Evolutionary conservation across 2,888 invertebrate species (phyloP).

Genomic region (Ischnus inquisitorius): DNA sequence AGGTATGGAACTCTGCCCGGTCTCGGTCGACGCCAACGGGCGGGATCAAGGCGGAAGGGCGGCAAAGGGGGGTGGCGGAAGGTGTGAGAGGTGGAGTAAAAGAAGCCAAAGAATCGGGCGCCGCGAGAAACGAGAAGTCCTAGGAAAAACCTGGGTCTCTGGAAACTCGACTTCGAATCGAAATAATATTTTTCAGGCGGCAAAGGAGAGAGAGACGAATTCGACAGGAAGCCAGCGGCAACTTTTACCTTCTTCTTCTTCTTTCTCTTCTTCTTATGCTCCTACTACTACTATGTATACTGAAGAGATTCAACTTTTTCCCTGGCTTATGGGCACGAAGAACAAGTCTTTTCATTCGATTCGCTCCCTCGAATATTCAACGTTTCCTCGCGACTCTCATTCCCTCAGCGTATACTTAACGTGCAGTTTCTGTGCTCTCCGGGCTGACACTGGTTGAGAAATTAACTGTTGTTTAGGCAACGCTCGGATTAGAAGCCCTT

Average conservation of each 20-base stretch:
- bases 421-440: constrained; percentile 24
- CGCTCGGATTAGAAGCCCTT: constrained; percentile 65
- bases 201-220: constrained; percentile 34
- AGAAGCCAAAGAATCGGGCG: constrained; percentile 54
- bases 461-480: constrained; percentile 67
- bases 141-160: constrained; percentile 40
- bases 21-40: constrained; percentile 17
- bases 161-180: constrained; percentile 61
- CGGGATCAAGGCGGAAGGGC: constrained; percentile 24
- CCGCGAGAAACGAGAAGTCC: constrained; percentile 46
- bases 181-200: constrained; percentile 67
- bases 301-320: constrained; percentile 21
- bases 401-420: not conserved
- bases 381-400: not conserved
- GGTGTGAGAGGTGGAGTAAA: constrained; percentile 11
- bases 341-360: constrained; percentile 16
- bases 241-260: constrained; percentile 51
- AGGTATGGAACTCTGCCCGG: constrained; percentile 67
- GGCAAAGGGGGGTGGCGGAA: not conserved
- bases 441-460: constrained; percentile 45
- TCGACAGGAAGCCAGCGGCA: constrained; percentile 57
- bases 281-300: not conserved
- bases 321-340: not conserved
- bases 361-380: constrained; percentile 10
- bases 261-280: constrained; percentile 4